Evolutionary conservation across 2,113 vertebrate species (phyloP), one percentile per base, ranked within the genome.

Genomic region (Arothron firmamentum): DNA sequence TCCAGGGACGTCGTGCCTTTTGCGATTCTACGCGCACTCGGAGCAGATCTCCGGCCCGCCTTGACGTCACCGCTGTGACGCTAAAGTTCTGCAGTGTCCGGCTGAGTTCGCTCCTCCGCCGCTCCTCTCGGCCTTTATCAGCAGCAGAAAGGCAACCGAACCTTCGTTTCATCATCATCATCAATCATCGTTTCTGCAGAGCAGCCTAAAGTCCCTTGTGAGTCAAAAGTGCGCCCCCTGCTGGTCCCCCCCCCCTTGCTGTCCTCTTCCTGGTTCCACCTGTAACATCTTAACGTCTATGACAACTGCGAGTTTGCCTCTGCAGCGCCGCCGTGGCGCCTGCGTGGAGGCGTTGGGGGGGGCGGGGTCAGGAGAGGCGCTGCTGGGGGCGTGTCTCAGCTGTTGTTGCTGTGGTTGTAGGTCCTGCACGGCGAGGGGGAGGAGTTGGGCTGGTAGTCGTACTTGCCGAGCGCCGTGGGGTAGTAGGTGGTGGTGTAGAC

Each of bases 401-500:
- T 97, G 90, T 95, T 94, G 84, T 94, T 92, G 91, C 93, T 96
- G 89, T 96, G 90, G 85, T 94, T 92, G 90, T 96, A 98, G 92
- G 93, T 94, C 88, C 94, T 92, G 91, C 96, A 96, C 5, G 96
- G 94, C 0, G 97, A 96, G 21, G 95, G 94, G 5, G 97, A 96
- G 38, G 94, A 90, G 82, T 98, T 97, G 0, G 96, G 94, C 67
- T 95, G 91, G 91, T 97, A 98, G 87, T 95, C 95, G 19, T 92
- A 97, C 71, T 98, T 99, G 72, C 94, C 94, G 62, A 97, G 91
- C 0, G 94, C 90, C 45, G 94, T 92, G 53, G 97, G 97, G 66
- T 99, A 98, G 85, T 99, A 99, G 47, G 97, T 99, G 75, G 97
- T 98, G 0, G 95, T 97, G 89, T 99, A 99, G 77, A 99, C 96